Conservation (phyloP, 2,797 vertebrate species). For the Bradypus variegatus region DNA sequence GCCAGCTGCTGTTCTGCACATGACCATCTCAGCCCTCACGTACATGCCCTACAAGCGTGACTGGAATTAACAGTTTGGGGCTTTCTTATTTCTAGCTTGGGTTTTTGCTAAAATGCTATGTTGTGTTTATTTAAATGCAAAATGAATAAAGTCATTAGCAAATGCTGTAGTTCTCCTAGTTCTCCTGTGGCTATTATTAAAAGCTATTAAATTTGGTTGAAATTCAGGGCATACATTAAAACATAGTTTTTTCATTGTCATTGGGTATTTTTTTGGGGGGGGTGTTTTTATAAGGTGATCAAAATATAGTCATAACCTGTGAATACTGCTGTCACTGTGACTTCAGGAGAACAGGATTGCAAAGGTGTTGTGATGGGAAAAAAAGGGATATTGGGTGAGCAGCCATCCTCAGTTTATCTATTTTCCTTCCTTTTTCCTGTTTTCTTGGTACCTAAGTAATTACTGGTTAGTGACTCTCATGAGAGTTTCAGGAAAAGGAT, state of each 20-base stretch:
- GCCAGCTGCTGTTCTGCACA: not conserved
- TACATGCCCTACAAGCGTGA: not conserved
- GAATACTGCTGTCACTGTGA: not conserved
- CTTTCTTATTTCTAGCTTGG: not conserved
- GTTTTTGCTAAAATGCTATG: not conserved
- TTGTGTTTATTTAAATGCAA: not conserved
- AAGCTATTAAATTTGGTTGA: not conserved
- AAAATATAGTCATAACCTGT: not conserved
- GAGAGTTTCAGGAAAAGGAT: not conserved
- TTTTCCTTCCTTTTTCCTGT: slow-evolving; percentile 33
- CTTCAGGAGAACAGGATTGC: not conserved
- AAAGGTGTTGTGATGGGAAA: not conserved
- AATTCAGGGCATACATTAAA: not conserved
- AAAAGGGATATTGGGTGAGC: not conserved
- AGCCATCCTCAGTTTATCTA: not conserved
- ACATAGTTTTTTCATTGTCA: not conserved
- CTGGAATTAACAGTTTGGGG: not conserved
- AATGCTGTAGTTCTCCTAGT: not conserved
- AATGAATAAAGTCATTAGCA: not conserved
- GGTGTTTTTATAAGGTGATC: not conserved
- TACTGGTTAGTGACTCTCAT: not conserved
- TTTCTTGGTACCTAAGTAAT: slow-evolving; percentile 9
- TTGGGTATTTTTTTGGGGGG: not conserved
- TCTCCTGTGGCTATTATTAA: not conserved
- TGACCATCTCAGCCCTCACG: not conserved